Evolutionary conservation across 1,140 invertebrate genomes (phyloP).

Genomic region (Scylla paramamosain): DNA sequence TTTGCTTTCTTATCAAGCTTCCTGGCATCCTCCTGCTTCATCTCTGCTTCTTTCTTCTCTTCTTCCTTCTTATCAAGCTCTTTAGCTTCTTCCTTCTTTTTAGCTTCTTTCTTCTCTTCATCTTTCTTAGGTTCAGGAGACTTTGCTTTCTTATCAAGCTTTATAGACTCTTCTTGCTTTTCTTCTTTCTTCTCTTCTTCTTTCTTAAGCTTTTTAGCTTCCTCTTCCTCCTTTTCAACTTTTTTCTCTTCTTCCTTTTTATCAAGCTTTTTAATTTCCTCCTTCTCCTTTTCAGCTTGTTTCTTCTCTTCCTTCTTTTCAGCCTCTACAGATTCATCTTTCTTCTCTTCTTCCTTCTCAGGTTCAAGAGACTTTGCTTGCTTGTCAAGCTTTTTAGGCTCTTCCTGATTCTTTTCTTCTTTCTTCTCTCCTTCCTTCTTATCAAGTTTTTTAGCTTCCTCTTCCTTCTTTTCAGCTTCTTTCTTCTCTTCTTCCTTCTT

Average conservation of each 20-base stretch:
- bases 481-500: neutral
- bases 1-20: too few relatives aligned
- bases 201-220: neutral
- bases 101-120: neutral
- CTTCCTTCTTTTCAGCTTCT: neutral
- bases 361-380: conserved; percentile 33
- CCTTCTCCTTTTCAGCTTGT: neutral
- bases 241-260: neutral
- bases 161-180: conserved; percentile 33
- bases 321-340: neutral
- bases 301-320: neutral
- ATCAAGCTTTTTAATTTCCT: neutral
- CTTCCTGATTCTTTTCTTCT: conserved; percentile 36
- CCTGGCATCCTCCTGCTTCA: too few relatives aligned
- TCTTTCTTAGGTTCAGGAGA: neutral
- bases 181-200: neutral
- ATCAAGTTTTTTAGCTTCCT: neutral
- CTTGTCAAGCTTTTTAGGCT: conserved; percentile 18
- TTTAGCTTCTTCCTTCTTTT: too few relatives aligned
- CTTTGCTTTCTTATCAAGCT: conserved; percentile 33
- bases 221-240: neutral
- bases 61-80: too few relatives aligned
- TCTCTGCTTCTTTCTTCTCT: too few relatives aligned
- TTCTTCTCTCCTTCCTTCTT: neutral
- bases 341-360: neutral